A percentile compares a stretch with the other conserved stretches of the same genome.
These are phyloP conservation scores for Panurus biarmicus DNA, from an alignment of 2,113 vertebrate species.

Conservation along the genomic window DNA sequence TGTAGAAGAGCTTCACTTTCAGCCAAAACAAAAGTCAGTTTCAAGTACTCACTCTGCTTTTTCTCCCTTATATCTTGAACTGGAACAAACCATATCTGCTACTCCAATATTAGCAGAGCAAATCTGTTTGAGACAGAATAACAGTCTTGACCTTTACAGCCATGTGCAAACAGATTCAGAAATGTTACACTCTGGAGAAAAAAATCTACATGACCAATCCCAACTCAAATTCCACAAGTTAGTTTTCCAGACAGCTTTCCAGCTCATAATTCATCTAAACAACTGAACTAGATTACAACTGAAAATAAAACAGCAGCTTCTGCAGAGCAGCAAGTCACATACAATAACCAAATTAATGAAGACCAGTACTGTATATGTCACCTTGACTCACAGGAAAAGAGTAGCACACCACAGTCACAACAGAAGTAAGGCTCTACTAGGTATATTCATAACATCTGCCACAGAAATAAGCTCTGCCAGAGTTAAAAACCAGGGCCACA, in stretches of 20 bases:
- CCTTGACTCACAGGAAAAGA: accelerated
- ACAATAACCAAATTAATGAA: neutral
- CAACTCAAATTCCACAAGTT: neutral
- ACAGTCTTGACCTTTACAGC: neutral
- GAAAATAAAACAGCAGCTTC: neutral
- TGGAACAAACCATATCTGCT: neutral
- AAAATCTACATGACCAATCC: accelerated
- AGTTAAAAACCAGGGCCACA: too few relatives aligned
- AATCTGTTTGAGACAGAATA: neutral
- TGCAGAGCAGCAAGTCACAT: neutral
- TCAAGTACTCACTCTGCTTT: accelerated
- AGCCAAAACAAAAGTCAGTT: neutral
- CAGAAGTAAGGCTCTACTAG: neutral
- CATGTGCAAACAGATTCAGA: neutral
- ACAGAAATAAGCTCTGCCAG: neutral
- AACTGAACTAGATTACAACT: neutral
- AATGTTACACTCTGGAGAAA: neutral
- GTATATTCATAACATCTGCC: accelerated
- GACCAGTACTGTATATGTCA: accelerated
- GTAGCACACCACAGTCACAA: neutral
- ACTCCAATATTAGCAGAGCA: neutral
- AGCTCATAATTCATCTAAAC: neutral
- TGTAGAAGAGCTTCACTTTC: neutral
- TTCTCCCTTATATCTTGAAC: neutral
- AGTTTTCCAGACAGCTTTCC: neutral